Evolutionary conservation across 92 coral and sea anemone genomes (phyloP), one percentile per base, ranked within the genome.

Genomic region (Actinostola sp.): DNA sequence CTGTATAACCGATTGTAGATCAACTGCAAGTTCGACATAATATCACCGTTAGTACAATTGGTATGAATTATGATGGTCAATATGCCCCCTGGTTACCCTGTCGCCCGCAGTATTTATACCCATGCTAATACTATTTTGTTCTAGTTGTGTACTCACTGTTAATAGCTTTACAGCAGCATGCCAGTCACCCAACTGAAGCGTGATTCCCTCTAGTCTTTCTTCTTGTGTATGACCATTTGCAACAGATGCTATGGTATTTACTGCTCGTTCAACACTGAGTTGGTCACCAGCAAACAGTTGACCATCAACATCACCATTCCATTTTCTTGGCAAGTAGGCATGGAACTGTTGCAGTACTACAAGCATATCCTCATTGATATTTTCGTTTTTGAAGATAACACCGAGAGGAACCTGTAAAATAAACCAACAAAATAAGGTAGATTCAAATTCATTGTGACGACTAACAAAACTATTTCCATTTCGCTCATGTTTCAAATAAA

Each of bases 81-180:
- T 46, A 46, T 46, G n/a, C n/a, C n/a, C n/a, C n/a, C n/a, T n/a
- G n/a, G n/a, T n/a, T n/a, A n/a, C n/a, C n/a, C n/a, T n/a, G n/a
- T n/a, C n/a, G n/a, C n/a, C n/a, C n/a, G n/a, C n/a, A n/a, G n/a
- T n/a, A n/a, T n/a, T n/a, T n/a, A n/a, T n/a, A n/a, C n/a, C n/a
- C n/a, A n/a, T 46, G 19, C 15, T 46, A 46, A 4, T 46, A 46
- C 53, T 46, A 46, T 46, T 46, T 57, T 9, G 12, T 57, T 4
- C 16, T 57, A 57, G 4, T 64, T 3, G 0, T 27, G 39, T 32
- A 79, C 85, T 70, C 65, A 81, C 86, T 60, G 73, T 63, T 33
- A 82, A 50, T 41, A 82, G 24, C 52, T 82, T 82, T 17, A 82
- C 87, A 66, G 76, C 80, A 66, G 87, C 87, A 67, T 82, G 87